Percentiles rank a stretch among this genome's conserved stretches.
phyloP scores from a whole-genome alignment of 2,113 vertebrate species.

The Camelus dromedarius region DNA sequence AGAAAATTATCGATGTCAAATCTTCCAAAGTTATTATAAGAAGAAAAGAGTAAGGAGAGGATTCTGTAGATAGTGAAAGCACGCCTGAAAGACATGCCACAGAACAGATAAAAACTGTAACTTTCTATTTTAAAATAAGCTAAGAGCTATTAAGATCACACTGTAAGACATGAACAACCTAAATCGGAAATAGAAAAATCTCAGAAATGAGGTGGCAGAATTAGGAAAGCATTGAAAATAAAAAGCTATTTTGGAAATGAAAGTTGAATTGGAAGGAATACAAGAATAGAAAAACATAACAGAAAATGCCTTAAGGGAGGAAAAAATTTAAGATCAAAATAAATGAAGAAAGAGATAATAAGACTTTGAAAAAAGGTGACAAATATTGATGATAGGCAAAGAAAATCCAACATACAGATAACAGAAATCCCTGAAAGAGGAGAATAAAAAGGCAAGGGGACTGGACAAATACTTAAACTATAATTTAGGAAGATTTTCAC shows the following conservation, averaged over 20 bases:
- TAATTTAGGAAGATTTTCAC: neutral
- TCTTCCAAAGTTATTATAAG: conserved; percentile 10
- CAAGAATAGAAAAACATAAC: neutral
- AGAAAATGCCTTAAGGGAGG: neutral
- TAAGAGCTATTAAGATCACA: neutral
- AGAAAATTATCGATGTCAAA: neutral
- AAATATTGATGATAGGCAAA: neutral
- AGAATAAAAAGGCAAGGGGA: neutral
- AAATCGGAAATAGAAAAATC: neutral
- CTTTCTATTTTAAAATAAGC: neutral
- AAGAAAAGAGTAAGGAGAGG: neutral
- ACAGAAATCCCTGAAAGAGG: neutral
- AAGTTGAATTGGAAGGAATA: conserved; percentile 2
- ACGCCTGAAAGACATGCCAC: neutral
- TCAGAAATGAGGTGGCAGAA: neutral
- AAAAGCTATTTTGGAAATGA: conserved; percentile 6
- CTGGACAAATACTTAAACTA: neutral
- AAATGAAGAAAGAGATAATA: neutral
- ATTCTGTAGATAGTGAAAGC: neutral
- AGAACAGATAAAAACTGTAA: neutral
- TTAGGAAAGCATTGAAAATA: conserved; percentile 31
- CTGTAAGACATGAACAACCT: neutral
- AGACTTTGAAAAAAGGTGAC: conserved; percentile 2
- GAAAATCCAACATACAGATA: neutral
- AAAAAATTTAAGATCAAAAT: conserved; percentile 16